These are phyloP conservation scores for Tiliqua scincoides DNA, from an alignment of 2,113 vertebrate species.

Conservation along the genomic window DNA sequence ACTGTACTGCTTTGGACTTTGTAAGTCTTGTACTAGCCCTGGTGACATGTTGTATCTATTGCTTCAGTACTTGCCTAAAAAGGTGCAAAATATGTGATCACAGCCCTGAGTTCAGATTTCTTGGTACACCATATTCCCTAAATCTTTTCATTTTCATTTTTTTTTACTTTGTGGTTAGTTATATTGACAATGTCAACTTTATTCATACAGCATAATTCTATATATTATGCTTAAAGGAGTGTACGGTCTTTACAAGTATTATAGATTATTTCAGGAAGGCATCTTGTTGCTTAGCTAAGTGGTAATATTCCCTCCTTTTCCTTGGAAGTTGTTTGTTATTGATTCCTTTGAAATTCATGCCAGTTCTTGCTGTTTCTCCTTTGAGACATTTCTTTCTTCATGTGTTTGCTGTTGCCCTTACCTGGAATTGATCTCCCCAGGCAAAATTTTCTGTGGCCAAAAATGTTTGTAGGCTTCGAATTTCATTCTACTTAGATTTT, in stretches of 20 bases:
- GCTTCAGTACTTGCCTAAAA: not conserved
- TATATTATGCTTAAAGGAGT: too few relatives aligned
- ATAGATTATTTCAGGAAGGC: not conserved
- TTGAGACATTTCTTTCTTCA: not conserved
- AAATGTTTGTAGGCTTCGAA: not conserved
- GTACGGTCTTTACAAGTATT: not conserved
- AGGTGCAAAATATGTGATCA: fast-evolving
- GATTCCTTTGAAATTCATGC: not conserved
- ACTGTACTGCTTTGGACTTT: too few relatives aligned
- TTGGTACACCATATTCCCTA: not conserved
- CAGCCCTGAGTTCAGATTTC: not conserved
- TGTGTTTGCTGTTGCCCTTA: not conserved
- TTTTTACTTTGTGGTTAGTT: not conserved
- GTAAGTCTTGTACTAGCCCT: too few relatives aligned
- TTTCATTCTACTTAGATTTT: not conserved
- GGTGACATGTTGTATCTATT: not conserved
- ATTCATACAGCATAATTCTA: too few relatives aligned
- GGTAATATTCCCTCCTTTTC: not conserved
- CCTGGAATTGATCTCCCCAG: slow-evolving; percentile 9
- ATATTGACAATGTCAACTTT: not conserved
- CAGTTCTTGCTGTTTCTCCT: not conserved
- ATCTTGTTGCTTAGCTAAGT: not conserved
- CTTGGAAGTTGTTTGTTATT: not conserved
- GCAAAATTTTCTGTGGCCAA: slow-evolving; percentile 9
- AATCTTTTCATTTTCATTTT: not conserved